Evolutionary conservation across 1,140 invertebrate species (phyloP).

Genomic region (Micrasema minimum): DNA sequence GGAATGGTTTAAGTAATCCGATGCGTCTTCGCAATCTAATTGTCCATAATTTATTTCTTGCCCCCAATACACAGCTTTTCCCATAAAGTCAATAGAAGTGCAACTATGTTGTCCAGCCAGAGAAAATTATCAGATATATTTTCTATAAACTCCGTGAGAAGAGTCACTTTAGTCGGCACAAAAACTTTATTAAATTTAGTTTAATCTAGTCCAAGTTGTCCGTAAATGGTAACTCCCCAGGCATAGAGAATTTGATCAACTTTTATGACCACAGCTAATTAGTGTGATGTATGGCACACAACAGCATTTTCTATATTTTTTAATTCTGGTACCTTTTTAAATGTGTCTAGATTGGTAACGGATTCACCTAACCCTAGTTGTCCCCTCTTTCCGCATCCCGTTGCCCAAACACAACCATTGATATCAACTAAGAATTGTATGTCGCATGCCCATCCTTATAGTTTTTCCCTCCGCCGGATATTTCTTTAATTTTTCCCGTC

Average conservation of each 20-base stretch:
- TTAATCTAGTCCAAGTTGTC: constrained; percentile 72
- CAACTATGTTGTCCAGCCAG: constrained; percentile 83
- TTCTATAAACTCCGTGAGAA: constrained; percentile 62
- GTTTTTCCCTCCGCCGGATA: constrained; percentile 75
- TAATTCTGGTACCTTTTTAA: constrained; percentile 69
- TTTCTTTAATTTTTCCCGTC: constrained; percentile 66
- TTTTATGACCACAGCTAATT: constrained; percentile 70
- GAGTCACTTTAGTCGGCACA: constrained; percentile 66
- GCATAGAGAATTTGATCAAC: constrained; percentile 69
- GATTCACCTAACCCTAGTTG: constrained; percentile 71
- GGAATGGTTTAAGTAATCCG: too few species aligned
- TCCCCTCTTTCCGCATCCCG: constrained; percentile 73
- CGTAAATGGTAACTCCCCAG: constrained; percentile 82
- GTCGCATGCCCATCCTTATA: constrained; percentile 72
- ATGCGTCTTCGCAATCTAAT: constrained; percentile 63
- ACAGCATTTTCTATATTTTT: constrained; percentile 68
- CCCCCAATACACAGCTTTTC: constrained; percentile 78
- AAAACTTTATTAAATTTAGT: constrained; percentile 59
- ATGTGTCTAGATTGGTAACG: constrained; percentile 63
- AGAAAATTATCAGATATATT: constrained; percentile 66
- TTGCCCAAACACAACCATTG: constrained; percentile 69
- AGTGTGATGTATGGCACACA: constrained; percentile 81
- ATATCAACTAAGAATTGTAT: constrained; percentile 75
- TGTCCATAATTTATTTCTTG: constrained; percentile 84
- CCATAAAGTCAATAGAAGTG: constrained; percentile 70